Percentiles rank a stretch among this genome's conserved stretches.
Evolutionary conservation across 1,140 invertebrate species (phyloP).

Genomic region (Pteromalus puparum): DNA sequence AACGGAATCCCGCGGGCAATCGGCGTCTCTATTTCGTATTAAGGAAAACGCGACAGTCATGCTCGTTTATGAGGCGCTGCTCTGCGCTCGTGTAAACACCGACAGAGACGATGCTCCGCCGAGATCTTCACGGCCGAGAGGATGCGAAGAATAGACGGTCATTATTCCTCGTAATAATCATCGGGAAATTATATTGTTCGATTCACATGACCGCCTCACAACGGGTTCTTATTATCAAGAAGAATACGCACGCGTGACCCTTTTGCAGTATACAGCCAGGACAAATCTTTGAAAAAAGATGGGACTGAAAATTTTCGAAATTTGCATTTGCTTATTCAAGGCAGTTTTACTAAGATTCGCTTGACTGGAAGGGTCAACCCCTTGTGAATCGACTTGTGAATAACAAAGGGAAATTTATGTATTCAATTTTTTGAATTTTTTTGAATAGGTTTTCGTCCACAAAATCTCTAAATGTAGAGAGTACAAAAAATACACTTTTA

Average conservation of each 20-base stretch:
- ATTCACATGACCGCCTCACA: slow-evolving; percentile 49
- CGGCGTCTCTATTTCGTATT: slow-evolving; percentile 38
- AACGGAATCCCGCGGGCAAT: slow-evolving; percentile 38
- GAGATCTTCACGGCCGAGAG: slow-evolving; percentile 58
- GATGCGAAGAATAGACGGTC: slow-evolving; percentile 57
- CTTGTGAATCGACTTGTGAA: too few relatives aligned
- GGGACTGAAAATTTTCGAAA: background rate
- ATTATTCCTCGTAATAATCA: slow-evolving; percentile 66
- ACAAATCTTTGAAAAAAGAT: background rate
- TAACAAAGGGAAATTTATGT: too few relatives aligned
- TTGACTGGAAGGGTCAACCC: slow-evolving; percentile 2
- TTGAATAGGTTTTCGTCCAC: too few relatives aligned
- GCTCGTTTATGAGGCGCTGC: slow-evolving; percentile 59
- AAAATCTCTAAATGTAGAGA: too few relatives aligned
- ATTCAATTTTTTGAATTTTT: too few relatives aligned
- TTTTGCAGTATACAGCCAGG: background rate
- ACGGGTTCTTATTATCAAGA: background rate
- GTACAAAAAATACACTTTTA: too few relatives aligned
- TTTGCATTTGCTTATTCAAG: too few relatives aligned
- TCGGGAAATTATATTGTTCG: slow-evolving; percentile 67
- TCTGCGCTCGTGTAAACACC: slow-evolving; percentile 5
- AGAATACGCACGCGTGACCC: background rate
- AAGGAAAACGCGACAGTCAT: slow-evolving; percentile 64
- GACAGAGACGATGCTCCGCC: slow-evolving; percentile 34
- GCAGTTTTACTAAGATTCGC: background rate